Conservation (phyloP, 2,113 vertebrate species). For the Clarias gariepinus region DNA sequence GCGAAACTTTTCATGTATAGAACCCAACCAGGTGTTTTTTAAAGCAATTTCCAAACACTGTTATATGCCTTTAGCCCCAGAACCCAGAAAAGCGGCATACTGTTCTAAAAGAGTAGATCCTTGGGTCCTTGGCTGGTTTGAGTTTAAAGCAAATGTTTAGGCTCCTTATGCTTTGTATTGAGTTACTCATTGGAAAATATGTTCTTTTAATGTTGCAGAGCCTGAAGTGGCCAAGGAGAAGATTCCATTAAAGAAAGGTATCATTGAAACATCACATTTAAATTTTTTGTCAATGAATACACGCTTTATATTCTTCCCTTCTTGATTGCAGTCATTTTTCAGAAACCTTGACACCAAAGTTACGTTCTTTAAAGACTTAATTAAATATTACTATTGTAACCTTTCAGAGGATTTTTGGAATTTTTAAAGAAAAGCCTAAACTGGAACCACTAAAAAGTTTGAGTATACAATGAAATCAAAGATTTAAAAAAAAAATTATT, state of each 20-base stretch:
- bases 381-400: neutral
- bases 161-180: neutral
- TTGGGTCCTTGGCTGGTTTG: neutral
- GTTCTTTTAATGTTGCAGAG: constrained; percentile 45
- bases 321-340: neutral
- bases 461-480: no score
- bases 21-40: no score
- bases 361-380: neutral
- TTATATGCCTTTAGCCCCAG: no score
- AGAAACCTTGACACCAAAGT: neutral
- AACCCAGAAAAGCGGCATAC: no score
- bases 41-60: no score
- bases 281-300: neutral
- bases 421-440: no score
- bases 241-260: neutral
- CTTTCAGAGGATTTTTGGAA: no score
- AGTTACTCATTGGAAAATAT: neutral
- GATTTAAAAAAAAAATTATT: no score
- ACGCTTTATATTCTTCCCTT: neutral
- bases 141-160: neutral
- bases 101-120: neutral
- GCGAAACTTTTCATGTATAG: no score
- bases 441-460: no score
- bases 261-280: neutral
- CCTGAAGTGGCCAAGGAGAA: constrained; percentile 46